Evolutionary conservation across 1,140 invertebrate genomes (phyloP).

Genomic region (Ridgeia piscesae): DNA sequence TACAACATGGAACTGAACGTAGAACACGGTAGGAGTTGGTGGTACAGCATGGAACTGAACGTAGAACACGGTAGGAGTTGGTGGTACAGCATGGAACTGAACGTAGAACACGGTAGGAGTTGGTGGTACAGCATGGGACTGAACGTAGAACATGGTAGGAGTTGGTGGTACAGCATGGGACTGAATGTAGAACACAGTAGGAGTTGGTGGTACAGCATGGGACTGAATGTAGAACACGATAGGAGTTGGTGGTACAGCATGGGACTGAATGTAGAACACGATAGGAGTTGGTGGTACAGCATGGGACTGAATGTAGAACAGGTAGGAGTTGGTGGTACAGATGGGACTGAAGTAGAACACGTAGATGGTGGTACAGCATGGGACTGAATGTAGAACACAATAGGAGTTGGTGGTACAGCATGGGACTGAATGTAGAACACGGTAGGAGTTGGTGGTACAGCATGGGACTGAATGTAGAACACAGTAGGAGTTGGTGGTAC

Average conservation of each 20-base stretch:
- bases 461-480: not conserved
- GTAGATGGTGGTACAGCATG: too few species aligned
- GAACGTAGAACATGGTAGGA: not conserved
- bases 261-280: not conserved
- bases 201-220: not conserved
- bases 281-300: not conserved
- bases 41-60: not conserved
- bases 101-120: not conserved
- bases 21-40: not conserved
- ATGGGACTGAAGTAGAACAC: not conserved
- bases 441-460: not conserved
- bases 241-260: not conserved
- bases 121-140: not conserved
- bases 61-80: not conserved
- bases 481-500: not conserved
- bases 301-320: not conserved
- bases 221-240: not conserved
- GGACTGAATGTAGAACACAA: not conserved
- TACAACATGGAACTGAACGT: not conserved
- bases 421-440: not conserved
- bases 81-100: not conserved
- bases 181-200: not conserved
- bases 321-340: not conserved
- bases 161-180: not conserved
- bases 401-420: not conserved